phyloP scores from a whole-genome alignment of 2,113 vertebrate genomes.

The Sprattus sprattus region DNA sequence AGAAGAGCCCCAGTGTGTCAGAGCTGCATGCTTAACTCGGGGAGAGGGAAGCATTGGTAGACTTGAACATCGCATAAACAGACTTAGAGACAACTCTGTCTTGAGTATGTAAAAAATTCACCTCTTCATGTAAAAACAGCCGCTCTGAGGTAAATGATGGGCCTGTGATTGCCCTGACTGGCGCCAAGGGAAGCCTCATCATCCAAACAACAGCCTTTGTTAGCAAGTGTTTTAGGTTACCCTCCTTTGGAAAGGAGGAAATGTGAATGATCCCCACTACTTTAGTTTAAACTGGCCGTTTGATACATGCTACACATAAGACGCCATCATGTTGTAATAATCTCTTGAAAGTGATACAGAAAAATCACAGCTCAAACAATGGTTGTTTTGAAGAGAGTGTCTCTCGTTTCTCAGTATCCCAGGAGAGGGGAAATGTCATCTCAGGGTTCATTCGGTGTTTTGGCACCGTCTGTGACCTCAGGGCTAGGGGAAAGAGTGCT shows the following conservation, averaged over 20 bases:
- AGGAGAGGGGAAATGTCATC: constrained; percentile 7
- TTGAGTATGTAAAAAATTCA: neutral
- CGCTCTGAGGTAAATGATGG: neutral
- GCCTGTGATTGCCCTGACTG: neutral
- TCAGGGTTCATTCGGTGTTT: neutral
- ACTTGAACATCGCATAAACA: neutral
- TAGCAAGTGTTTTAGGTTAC: constrained; percentile 36
- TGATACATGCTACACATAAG: constrained; percentile 7
- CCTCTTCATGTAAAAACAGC: neutral
- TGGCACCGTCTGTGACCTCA: neutral
- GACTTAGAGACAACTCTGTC: neutral
- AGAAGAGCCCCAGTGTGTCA: neutral
- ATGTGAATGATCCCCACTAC: constrained; percentile 20
- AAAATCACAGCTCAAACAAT: constrained; percentile 11
- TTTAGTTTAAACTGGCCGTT: constrained; percentile 42
- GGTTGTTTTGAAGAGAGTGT: constrained; percentile 7
- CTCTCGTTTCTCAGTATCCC: neutral
- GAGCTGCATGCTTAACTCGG: neutral
- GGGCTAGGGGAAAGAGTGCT: neutral
- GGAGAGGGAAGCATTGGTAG: neutral
- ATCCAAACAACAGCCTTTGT: constrained; percentile 51
- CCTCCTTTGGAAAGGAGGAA: constrained; percentile 36
- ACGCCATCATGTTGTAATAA: constrained; percentile 1
- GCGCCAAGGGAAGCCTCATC: constrained; percentile 44
- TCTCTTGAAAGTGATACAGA: constrained; percentile 16